Base-by-base conservation (phyloP, 2,113 vertebrate genomes). In the Pseudonaja textilis region DNA sequence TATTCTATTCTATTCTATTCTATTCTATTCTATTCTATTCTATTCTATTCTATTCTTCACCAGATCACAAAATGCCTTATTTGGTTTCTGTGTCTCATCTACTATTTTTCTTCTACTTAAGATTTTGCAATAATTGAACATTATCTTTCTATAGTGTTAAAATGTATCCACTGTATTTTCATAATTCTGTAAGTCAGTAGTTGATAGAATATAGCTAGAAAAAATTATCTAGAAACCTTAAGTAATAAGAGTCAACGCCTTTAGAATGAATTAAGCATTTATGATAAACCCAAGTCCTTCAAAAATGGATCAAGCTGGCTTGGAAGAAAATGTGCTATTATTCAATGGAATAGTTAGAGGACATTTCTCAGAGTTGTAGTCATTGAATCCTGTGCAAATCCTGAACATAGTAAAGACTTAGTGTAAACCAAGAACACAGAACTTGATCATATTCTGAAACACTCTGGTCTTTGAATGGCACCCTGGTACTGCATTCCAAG, bases 171-270 rank as follows among this genome's bases (percentile, higher is more conserved):
- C 23, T 69, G 10, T 14, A 45, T 16, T 56, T 42, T 39, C 22
- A 89, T 10, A 39, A 22, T 59, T 56, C 10, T 85, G 34, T 2
- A 20, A 39, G 1, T 81, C 18, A 3, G 3, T 50, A 85, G 0
- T 0, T 61, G 26, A 52, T 6, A 16, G 1, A 16, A 34, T 10
- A 1, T 1, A 85, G 57, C 3, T 10, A 57, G 34, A 64, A 91
- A 29, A 94, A 4, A 88, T 9, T 1, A 92, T 92, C 42, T 91
- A 86, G 39, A 87, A 4, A 34, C 1, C 34, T 7, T 89, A 1
- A n/a, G 34, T 29, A 69, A 14, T 64, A 50, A 87, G 3, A 85
- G 90, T 90, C 69, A 12, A 47, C 52, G 90, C 0, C 22, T 56
- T 25, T 89, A 5, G 22, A 6, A 11, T 55, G 16, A 55, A 55